Percentiles rank a stretch among this genome's conserved stretches.
These are phyloP conservation scores for Muntiacus muntjak DNA, from an alignment of 2,113 vertebrate species.

Conservation along the genomic window DNA sequence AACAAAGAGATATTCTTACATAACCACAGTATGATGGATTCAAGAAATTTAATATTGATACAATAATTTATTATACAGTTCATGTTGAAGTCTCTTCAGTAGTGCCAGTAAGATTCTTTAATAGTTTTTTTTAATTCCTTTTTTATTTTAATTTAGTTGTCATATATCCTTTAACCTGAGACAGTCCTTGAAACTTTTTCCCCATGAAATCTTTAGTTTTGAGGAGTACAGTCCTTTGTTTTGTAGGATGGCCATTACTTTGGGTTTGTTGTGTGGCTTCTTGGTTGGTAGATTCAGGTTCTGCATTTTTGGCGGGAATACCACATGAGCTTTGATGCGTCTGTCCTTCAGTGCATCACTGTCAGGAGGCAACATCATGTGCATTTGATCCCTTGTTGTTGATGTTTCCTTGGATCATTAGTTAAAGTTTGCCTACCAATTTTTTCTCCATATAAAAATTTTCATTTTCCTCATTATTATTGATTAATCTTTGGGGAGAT, in stretches of 20 bases:
- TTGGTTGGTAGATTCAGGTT: background rate
- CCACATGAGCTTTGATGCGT: background rate
- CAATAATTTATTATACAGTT: background rate
- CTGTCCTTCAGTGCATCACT: background rate
- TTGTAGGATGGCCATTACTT: background rate
- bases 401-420: background rate
- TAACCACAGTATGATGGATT: background rate
- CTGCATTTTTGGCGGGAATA: background rate
- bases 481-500: background rate
- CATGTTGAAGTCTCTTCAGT: background rate
- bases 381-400: background rate
- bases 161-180: background rate
- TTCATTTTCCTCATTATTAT: background rate
- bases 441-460: background rate
- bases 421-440: background rate
- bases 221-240: background rate
- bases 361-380: background rate
- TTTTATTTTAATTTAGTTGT: background rate
- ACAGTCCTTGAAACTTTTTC: background rate
- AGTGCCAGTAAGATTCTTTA: background rate
- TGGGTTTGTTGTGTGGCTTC: background rate
- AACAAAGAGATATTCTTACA: background rate
- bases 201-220: background rate
- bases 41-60: background rate
- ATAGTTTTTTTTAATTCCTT: background rate